phyloP scores from a whole-genome alignment of 2,113 vertebrate genomes.

The Symphodus melops region DNA sequence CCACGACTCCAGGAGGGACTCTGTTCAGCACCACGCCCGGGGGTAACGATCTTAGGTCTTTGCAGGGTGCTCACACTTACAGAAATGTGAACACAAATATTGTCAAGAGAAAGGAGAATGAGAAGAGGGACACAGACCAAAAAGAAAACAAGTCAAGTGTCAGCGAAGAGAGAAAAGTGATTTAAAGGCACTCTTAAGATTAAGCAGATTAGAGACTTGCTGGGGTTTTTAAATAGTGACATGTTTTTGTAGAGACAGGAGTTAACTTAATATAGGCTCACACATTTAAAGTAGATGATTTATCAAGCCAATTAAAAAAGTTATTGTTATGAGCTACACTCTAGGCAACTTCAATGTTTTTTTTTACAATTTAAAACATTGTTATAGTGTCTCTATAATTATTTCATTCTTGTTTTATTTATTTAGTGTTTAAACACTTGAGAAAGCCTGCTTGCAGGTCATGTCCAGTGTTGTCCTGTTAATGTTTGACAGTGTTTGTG shows the following conservation, averaged over 20 bases:
- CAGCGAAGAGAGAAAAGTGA: too few relatives aligned
- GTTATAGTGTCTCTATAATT: too few relatives aligned
- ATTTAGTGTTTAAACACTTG: too few relatives aligned
- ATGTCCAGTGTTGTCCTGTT: conserved; percentile 6
- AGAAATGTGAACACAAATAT: too few relatives aligned
- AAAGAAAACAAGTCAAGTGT: too few relatives aligned
- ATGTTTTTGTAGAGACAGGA: too few relatives aligned
- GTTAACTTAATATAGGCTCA: too few relatives aligned
- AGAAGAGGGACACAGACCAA: background rate
- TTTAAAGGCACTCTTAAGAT: background rate
- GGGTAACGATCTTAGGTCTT: conserved; percentile 76
- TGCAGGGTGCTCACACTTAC: background rate
- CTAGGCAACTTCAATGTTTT: too few relatives aligned
- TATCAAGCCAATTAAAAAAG: background rate
- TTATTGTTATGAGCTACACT: too few relatives aligned
- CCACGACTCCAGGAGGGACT: conserved; percentile 91
- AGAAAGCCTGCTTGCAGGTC: too few relatives aligned
- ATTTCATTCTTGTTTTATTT: too few relatives aligned
- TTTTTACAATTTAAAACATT: too few relatives aligned
- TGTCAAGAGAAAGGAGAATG: background rate
- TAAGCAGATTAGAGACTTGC: background rate
- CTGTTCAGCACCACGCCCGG: conserved; percentile 94
- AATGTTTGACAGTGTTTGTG: conserved; percentile 40
- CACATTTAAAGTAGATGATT: background rate
- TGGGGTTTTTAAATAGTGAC: background rate